Conservation (phyloP, 1,140 invertebrate genomes). For the Plodia interpunctella region DNA sequence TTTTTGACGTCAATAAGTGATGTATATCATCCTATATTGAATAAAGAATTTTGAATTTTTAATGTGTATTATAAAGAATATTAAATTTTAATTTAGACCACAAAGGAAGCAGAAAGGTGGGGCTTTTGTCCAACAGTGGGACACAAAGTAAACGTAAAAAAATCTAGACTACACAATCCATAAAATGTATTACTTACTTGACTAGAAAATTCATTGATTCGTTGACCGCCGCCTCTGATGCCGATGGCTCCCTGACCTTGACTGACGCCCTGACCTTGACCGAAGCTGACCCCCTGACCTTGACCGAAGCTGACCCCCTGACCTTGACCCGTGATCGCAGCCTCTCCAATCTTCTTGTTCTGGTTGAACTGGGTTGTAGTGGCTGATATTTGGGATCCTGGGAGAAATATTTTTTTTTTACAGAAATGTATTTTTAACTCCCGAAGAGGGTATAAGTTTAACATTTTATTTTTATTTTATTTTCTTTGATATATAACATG, state of each 20-base stretch:
- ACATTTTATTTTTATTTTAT: no score
- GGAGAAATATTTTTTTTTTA: background rate
- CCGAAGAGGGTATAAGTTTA: no score
- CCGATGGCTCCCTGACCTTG: background rate
- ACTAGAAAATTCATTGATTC: slow-evolving; percentile 5
- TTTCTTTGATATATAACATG: no score
- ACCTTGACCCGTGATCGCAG: background rate
- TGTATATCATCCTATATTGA: no score
- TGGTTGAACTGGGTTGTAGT: background rate
- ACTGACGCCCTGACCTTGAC: slow-evolving; percentile 6
- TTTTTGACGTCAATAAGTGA: no score
- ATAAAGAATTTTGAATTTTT: no score
- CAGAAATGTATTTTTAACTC: no score
- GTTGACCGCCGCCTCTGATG: background rate
- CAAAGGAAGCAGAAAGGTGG: no score
- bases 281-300: background rate
- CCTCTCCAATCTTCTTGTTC: background rate
- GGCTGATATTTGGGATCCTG: background rate
- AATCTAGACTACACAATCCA: background rate
- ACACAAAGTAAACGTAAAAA: no score
- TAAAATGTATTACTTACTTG: background rate
- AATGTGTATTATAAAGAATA: no score
- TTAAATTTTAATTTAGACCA: no score
- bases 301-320: slow-evolving; percentile 1
- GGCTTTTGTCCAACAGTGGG: no score